These are phyloP conservation scores for Aptenodytes patagonicus DNA, from an alignment of 2,113 vertebrate species.

Conservation along the genomic window DNA sequence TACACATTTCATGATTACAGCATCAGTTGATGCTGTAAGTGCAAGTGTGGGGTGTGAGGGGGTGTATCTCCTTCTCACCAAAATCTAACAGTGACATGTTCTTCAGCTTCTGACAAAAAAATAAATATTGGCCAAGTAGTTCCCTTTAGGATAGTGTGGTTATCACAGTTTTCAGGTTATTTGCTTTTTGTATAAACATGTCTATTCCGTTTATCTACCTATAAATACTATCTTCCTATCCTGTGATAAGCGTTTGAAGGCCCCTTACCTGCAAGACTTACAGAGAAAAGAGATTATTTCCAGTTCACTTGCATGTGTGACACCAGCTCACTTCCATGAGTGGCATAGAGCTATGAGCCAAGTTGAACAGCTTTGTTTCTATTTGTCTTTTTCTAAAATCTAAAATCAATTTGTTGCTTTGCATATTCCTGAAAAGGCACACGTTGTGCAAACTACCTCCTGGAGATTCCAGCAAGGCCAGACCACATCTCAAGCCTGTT, in stretches of 20 bases:
- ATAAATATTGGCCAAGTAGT: neutral
- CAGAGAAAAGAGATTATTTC: neutral
- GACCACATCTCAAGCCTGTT: neutral
- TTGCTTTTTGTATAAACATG: neutral
- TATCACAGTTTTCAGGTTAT: neutral
- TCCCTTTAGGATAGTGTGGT: neutral
- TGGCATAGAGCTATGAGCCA: neutral
- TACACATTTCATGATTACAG: neutral
- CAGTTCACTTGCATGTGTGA: neutral
- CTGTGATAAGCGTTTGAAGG: neutral
- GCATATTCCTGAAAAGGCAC: neutral
- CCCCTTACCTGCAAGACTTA: neutral
- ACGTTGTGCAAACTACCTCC: neutral
- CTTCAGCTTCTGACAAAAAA: neutral
- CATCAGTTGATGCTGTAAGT: neutral
- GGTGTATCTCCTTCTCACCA: neutral
- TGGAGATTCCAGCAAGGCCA: neutral
- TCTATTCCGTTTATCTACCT: neutral
- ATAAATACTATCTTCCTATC: neutral
- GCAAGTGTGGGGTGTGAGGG: neutral
- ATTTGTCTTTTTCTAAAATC: neutral
- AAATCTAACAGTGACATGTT: neutral
- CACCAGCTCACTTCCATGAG: accelerated
- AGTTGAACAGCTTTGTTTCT: neutral
- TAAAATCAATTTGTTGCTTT: neutral